Percentiles rank a stretch among this genome's conserved stretches.
Conservation (phyloP, 2,888 invertebrate species). For the Physocephala rufipes region DNA sequence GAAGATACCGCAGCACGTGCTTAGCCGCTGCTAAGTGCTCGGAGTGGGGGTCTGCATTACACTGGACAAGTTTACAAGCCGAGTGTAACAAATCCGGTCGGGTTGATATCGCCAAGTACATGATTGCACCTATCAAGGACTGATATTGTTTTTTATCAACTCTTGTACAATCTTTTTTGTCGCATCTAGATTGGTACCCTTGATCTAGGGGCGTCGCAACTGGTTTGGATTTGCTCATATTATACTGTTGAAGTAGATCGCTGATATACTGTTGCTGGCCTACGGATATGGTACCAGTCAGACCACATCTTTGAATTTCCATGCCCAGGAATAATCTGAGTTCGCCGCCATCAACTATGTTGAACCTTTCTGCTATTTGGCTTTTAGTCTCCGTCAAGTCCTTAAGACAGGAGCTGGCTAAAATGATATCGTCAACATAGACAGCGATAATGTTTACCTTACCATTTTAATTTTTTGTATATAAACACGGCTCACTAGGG, state of each 20-base stretch:
- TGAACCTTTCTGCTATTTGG: conserved; percentile 36
- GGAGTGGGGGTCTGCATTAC: conserved; percentile 38
- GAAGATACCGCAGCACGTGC: conserved; percentile 37
- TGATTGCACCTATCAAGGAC: conserved; percentile 41
- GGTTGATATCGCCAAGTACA: conserved; percentile 44
- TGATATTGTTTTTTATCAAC: conserved; percentile 36
- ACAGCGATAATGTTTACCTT: conserved; percentile 42
- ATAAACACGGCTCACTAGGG: conserved; percentile 42
- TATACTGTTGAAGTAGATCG: conserved; percentile 37
- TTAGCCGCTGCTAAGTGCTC: conserved; percentile 38
- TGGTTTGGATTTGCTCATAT: conserved; percentile 37
- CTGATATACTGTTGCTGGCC: conserved; percentile 40
- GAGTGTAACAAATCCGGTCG: conserved; percentile 42
- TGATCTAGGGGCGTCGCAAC: conserved; percentile 44
- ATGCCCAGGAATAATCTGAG: conserved; percentile 43
- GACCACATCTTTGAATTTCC: conserved; percentile 40
- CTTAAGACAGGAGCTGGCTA: conserved; percentile 35
- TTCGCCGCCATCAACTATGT: conserved; percentile 37
- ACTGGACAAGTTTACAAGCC: conserved; percentile 38
- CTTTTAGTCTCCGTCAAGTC: conserved; percentile 37
- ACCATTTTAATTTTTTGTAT: conserved; percentile 32
- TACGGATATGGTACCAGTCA: conserved; percentile 38
- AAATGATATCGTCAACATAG: conserved; percentile 45
- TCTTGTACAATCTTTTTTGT: conserved; percentile 14
- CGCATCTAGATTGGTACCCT: conserved; percentile 31